Base-by-base conservation (phyloP, 2,113 vertebrate genomes). In the Xyliphius kryptos region DNA sequence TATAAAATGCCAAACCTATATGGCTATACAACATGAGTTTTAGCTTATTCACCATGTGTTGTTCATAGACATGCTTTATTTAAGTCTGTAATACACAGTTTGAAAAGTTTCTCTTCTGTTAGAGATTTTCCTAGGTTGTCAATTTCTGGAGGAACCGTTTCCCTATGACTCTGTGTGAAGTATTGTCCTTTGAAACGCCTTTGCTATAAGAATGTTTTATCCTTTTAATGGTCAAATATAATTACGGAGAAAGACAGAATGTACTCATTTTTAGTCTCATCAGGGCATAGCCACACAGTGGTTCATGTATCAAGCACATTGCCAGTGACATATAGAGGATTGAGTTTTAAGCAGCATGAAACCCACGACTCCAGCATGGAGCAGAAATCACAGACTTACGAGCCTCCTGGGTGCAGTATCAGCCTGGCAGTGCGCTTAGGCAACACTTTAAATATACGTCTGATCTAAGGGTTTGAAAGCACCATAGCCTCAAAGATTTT, bases 371-470 rank as follows among this genome's bases (percentile, higher is more conserved):
- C 53, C 22, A 9, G 43, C 57, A 71, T 40, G 61, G 63, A 75
- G 73, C 59, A 78, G 69, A 81, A 84, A 79, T 76, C 70, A 56
- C 74, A 71, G 63, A 56, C 74, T 80, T 76, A 82, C 68, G 68
- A 83, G 81, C 53, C 81, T 74, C 77, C 21, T 1, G 82, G 77
- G 80, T 77, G 78, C 71, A 77, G 70, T 82, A 81, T 75, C 15
- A 44, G 71, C 66, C 73, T 69, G 77, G 74, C 69, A 52, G 62
- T 70, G 76, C 78, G 63, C 77, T 81, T 78, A 82, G 76, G 80
- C 79, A 80, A 79, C 70, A 67, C 80, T 78, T 58, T 79, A 71
- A 77, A 81, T 77, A 76, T 74, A 78, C 70, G 68, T 78, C 77
- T 72, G 72, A 64, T 81, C 76, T 79, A 78, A 80, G 79, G 71